A percentile compares a stretch with the other conserved stretches of the same genome.
phyloP scores from a whole-genome alignment of 1,140 invertebrate genomes.

The Trichoplusia ni region DNA sequence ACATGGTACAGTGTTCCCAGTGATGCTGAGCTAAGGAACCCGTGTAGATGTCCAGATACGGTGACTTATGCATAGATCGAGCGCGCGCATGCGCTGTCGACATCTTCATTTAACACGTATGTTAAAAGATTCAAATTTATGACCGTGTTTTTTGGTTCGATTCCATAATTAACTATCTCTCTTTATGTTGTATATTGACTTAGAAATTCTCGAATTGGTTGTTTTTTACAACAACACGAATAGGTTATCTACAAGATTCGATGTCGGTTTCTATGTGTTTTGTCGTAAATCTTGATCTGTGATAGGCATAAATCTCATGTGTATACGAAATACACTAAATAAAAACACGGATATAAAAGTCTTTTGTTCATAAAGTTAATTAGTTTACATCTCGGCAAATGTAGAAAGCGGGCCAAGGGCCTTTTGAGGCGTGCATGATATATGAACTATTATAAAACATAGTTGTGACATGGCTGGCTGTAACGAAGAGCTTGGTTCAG shows the following conservation, averaged over 20 bases:
- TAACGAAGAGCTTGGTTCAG: conserved; percentile 36
- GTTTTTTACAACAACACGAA: no score
- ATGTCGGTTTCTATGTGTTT: no score
- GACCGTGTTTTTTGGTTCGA: neutral
- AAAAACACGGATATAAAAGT: neutral
- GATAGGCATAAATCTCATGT: no score
- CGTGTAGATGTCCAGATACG: conserved; percentile 12
- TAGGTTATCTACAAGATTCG: no score
- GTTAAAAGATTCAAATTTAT: neutral
- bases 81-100: neutral
- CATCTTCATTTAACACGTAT: conserved; percentile 3
- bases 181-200: neutral
- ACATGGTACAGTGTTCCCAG: no score
- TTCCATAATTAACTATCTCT: neutral
- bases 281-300: no score
- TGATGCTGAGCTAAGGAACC: no score
- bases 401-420: conserved; percentile 24
- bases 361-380: conserved; percentile 16
- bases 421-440: conserved; percentile 27
- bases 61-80: neutral
- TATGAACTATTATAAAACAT: conserved; percentile 29
- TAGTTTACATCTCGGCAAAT: neutral
- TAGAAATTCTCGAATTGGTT: no score
- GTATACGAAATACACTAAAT: neutral
- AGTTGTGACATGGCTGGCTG: conserved; percentile 23